Evolutionary conservation across 2,797 vertebrate genomes (phyloP).

Genomic region (Artibeus jamaicensis): DNA sequence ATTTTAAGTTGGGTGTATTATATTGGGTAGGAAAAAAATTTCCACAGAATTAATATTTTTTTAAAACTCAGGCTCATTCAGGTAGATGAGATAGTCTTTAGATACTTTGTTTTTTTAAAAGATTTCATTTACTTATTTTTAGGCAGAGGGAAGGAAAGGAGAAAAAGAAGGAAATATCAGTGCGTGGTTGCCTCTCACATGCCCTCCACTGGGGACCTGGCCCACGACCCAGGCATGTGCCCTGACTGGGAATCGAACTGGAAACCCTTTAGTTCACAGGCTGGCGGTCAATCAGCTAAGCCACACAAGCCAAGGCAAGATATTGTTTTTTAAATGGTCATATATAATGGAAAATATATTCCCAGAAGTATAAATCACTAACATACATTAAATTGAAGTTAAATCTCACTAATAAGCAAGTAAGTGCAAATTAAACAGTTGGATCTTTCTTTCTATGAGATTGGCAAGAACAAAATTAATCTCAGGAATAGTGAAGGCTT

Average conservation of each 20-base stretch:
- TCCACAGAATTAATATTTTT: background rate
- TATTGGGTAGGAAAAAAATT: background rate
- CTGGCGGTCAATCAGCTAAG: too few species aligned
- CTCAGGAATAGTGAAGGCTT: background rate
- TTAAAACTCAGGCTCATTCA: background rate
- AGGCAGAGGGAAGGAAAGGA: too few species aligned
- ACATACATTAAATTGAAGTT: background rate
- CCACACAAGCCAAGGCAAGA: background rate
- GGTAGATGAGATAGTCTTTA: background rate
- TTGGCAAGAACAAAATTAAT: constrained; percentile 3
- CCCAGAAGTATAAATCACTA: background rate
- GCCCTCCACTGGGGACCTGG: too few species aligned
- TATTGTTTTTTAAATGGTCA: background rate
- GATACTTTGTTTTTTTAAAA: background rate
- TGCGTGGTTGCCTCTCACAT: too few species aligned
- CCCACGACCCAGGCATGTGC: too few species aligned
- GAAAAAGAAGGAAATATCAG: too few species aligned
- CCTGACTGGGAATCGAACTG: too few species aligned
- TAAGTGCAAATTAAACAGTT: background rate
- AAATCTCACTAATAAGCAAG: background rate
- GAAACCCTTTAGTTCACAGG: too few species aligned
- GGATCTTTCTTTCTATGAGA: background rate
- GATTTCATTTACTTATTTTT: too few species aligned
- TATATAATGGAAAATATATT: background rate
- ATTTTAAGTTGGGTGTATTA: constrained; percentile 2